These are phyloP conservation scores for Melanchra persicariae DNA, from an alignment of 2,888 invertebrate species.

Conservation along the genomic window DNA sequence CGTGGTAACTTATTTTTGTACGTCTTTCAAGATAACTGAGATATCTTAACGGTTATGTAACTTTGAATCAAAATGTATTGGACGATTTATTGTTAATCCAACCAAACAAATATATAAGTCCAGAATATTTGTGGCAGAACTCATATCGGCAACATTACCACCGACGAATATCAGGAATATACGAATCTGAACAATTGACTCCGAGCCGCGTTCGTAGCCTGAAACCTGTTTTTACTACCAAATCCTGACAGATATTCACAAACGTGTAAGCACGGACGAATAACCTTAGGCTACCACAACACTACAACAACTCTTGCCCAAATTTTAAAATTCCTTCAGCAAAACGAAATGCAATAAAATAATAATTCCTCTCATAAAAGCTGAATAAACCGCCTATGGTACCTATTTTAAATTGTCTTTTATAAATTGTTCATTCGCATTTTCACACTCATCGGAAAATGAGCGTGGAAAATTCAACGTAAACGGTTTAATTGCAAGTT, in stretches of 20 bases:
- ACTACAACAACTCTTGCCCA: neutral
- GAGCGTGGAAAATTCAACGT: slow-evolving; percentile 1
- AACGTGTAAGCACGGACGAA: neutral
- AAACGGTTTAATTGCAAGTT: neutral
- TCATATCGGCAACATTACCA: no score
- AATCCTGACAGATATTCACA: neutral
- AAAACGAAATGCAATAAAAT: neutral
- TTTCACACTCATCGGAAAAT: slow-evolving; percentile 2
- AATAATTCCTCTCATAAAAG: neutral
- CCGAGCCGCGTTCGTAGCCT: neutral
- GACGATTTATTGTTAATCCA: neutral
- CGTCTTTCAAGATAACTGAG: neutral
- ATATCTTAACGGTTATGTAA: neutral
- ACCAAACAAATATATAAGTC: neutral
- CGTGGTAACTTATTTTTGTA: neutral
- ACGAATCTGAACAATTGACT: slow-evolving; percentile 15
- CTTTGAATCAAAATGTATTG: neutral
- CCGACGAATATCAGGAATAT: neutral
- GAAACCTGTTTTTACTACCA: neutral
- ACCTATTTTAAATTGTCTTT: neutral
- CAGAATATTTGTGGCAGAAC: neutral
- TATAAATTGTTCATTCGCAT: neutral
- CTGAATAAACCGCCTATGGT: neutral
- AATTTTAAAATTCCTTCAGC: neutral
- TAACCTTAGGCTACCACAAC: neutral